A percentile compares a stretch with the other conserved stretches of the same genome.
Evolutionary conservation across 2,888 invertebrate genomes (phyloP).

Genomic region (Stratiomys singularior): DNA sequence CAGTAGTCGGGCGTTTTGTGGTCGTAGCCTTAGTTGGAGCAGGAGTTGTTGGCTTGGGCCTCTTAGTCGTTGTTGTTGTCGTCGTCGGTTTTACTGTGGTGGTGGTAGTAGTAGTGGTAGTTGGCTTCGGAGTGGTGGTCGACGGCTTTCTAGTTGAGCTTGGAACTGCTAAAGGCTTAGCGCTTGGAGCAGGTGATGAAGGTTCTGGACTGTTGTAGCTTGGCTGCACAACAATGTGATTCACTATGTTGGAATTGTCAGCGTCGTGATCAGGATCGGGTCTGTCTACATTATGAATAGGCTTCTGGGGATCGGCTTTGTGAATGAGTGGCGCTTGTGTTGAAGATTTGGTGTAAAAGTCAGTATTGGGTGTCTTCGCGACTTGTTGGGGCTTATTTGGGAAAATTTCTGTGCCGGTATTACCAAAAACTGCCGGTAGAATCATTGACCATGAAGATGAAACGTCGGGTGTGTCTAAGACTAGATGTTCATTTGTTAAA

Average conservation of each 20-base stretch:
- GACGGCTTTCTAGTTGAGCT: constrained; percentile 40
- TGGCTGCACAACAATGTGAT: background rate
- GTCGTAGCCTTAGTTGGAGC: constrained; percentile 52
- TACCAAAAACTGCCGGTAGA: constrained; percentile 81
- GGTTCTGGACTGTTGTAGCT: background rate
- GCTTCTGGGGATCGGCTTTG: constrained; percentile 57
- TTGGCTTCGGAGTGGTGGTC: constrained; percentile 49
- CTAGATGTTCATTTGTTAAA: constrained; percentile 66
- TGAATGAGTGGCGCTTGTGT: constrained; percentile 40
- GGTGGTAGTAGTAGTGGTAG: constrained; percentile 54
- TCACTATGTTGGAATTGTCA: background rate
- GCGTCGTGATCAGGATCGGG: background rate
- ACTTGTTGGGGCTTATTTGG: constrained; percentile 67
- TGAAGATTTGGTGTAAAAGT: constrained; percentile 56
- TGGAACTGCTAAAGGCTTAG: constrained; percentile 54
- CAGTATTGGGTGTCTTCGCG: constrained; percentile 65
- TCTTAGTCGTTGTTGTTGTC: constrained; percentile 49
- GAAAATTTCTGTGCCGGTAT: constrained; percentile 72
- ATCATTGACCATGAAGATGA: constrained; percentile 84
- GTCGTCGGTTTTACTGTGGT: constrained; percentile 43
- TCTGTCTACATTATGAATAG: background rate
- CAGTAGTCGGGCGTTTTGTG: background rate
- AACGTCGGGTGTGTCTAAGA: constrained; percentile 77
- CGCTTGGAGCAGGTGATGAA: constrained; percentile 49
- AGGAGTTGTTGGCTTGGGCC: constrained; percentile 55